A percentile compares a stretch with the other conserved stretches of the same genome.
These are phyloP conservation scores for Harpagus bidentatus DNA, from an alignment of 2,113 vertebrate species.

Conservation along the genomic window DNA sequence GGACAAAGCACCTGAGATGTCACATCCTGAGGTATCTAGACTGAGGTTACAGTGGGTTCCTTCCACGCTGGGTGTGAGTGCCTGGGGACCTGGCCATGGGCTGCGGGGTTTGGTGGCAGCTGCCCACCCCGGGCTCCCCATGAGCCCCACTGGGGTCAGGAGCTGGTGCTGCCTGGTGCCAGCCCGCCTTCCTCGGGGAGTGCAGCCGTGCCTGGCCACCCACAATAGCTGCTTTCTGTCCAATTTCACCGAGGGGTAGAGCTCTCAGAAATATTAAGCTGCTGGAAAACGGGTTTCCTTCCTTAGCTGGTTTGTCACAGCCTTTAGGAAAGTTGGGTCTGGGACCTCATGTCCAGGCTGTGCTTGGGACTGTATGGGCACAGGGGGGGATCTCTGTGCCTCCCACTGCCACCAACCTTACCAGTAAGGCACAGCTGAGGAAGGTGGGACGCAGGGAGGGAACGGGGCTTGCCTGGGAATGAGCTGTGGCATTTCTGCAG, in stretches of 20 bases:
- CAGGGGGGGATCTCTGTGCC: background rate
- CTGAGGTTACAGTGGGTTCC: background rate
- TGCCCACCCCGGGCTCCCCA: accelerated
- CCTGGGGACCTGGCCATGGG: background rate
- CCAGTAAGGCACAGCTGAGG: background rate
- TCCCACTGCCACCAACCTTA: background rate
- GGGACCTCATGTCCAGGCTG: background rate
- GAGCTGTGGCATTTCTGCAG: background rate
- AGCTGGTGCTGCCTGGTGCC: background rate
- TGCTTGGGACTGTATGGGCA: accelerated
- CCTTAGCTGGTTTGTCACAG: background rate
- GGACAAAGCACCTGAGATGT: background rate
- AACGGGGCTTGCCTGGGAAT: background rate
- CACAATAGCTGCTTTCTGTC: background rate
- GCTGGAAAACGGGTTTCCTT: background rate
- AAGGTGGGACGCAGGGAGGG: background rate
- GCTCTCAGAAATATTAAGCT: background rate
- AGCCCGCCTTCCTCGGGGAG: background rate
- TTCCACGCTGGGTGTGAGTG: background rate
- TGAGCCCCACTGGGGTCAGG: background rate
- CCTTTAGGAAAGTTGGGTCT: background rate
- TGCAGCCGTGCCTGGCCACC: accelerated
- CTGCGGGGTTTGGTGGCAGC: background rate
- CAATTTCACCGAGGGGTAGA: background rate
- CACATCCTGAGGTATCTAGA: background rate